These are phyloP conservation scores for Botia kubotai DNA, from an alignment of 2,797 vertebrate genomes.

Conservation along the genomic window DNA sequence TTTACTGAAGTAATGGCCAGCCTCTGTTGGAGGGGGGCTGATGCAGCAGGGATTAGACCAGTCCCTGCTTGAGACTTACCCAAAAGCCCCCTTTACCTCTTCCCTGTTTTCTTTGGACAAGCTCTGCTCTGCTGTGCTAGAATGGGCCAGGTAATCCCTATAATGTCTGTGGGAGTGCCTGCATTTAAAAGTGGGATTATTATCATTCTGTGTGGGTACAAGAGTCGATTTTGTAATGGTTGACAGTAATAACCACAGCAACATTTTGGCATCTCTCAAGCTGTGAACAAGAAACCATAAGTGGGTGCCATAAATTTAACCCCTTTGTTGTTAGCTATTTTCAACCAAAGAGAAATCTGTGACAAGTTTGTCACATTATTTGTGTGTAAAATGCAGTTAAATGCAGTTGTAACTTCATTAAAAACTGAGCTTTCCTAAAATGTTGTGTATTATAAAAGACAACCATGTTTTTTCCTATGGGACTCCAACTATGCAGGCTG, in stretches of 20 bases:
- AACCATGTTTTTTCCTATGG: background rate
- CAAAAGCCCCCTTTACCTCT: constrained; percentile 71
- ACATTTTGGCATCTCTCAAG: background rate
- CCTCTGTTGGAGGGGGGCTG: constrained; percentile 53
- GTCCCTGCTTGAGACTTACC: constrained; percentile 58
- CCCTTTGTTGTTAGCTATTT: too few species aligned
- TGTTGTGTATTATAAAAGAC: background rate
- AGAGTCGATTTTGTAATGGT: background rate
- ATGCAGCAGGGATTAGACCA: constrained; percentile 53
- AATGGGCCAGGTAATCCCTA: constrained; percentile 68
- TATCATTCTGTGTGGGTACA: constrained; percentile 11
- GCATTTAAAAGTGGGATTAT: constrained; percentile 13
- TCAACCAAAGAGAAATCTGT: too few species aligned
- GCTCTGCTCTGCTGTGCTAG: constrained; percentile 42
- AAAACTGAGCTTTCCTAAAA: background rate
- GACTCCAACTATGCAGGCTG: background rate
- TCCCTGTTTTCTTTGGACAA: constrained; percentile 66
- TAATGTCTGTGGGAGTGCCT: constrained; percentile 56
- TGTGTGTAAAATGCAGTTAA: background rate
- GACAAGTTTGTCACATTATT: too few species aligned
- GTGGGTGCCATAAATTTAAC: too few species aligned
- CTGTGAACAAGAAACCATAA: too few species aligned
- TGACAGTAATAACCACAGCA: background rate
- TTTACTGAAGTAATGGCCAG: constrained; percentile 57
- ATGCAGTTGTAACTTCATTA: background rate